A percentile compares a stretch with the other conserved stretches of the same genome.
Evolutionary conservation across 2,797 vertebrate species (phyloP).

Genomic region (Xiphophorus birchmanni): DNA sequence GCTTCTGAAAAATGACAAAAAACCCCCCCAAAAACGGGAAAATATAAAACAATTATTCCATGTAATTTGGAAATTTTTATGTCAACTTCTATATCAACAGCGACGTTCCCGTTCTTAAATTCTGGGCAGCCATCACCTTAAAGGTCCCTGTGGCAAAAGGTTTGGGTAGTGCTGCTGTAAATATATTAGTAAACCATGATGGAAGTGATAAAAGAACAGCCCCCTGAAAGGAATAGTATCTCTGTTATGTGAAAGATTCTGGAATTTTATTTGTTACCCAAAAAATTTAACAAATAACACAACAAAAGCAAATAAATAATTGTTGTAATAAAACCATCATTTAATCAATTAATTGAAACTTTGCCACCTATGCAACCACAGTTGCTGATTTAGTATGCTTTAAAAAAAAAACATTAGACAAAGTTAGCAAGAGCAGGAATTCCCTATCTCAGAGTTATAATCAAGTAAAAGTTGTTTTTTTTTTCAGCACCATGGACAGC

Average conservation of each 20-base stretch:
- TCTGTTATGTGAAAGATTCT: neutral
- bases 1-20: neutral
- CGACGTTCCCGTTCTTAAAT: neutral
- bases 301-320: neutral
- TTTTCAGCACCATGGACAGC: constrained; percentile 9
- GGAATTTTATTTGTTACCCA: neutral
- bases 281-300: neutral
- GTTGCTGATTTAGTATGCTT: neutral
- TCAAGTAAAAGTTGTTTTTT: neutral
- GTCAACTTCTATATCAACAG: neutral
- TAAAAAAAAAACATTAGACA: neutral
- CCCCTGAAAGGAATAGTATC: neutral
- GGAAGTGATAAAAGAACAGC: neutral
- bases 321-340: neutral
- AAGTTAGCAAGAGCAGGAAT: neutral
- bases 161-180: neutral
- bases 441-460: neutral
- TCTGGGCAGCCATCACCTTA: neutral
- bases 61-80: neutral
- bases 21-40: too few species aligned
- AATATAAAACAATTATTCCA: neutral
- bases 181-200: neutral
- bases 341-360: neutral
- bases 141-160: neutral
- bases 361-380: neutral